phyloP scores from a whole-genome alignment of 2,113 vertebrate genomes.

The Tachuris rubrigastra region DNA sequence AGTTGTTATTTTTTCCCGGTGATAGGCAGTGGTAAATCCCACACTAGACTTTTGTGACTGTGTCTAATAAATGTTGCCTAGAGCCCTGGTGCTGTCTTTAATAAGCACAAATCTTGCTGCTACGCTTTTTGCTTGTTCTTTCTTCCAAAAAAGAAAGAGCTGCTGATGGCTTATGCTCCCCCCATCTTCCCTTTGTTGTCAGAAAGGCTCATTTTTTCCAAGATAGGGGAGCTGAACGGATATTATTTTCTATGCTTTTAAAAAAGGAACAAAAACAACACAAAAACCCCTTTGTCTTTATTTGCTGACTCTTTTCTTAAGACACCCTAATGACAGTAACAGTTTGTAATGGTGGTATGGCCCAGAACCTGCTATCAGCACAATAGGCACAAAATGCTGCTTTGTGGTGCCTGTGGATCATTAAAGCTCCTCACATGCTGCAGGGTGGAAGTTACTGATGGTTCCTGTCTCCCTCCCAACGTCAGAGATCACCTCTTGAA shows the following conservation, averaged over 20 bases:
- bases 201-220: not conserved
- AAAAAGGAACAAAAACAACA: not conserved
- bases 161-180: not conserved
- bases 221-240: not conserved
- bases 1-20: not conserved
- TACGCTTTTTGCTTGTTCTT: not conserved
- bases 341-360: not conserved
- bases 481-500: not conserved
- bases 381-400: not conserved
- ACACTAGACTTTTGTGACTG: not conserved
- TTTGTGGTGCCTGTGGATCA: not conserved
- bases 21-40: not conserved
- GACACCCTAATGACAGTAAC: not conserved
- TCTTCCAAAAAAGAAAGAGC: not conserved
- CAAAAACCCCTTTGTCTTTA: not conserved
- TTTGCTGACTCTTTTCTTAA: not conserved
- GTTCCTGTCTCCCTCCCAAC: not conserved
- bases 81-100: not conserved
- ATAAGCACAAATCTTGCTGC: conserved; percentile 19
- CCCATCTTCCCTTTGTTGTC: not conserved
- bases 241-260: not conserved
- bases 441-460: not conserved
- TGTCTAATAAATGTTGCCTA: conserved; percentile 12
- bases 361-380: conserved; percentile 1
- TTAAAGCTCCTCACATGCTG: not conserved